phyloP scores from a whole-genome alignment of 1,140 invertebrate genomes.

The Drosophila teissieri region DNA sequence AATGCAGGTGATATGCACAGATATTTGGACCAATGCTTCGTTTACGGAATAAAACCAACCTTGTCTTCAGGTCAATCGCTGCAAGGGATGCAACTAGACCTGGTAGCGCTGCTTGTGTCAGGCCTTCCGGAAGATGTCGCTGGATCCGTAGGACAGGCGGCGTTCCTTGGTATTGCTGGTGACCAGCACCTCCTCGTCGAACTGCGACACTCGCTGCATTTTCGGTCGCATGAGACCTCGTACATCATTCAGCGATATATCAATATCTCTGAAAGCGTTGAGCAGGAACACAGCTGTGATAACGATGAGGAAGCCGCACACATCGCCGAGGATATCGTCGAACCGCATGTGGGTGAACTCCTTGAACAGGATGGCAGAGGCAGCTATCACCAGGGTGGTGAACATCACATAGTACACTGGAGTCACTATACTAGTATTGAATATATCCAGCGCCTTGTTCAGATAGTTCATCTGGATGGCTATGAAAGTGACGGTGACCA shows the following conservation, averaged over 20 bases:
- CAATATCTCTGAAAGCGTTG: conserved; percentile 94
- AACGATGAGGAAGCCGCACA: conserved; percentile 95
- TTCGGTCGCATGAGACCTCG: conserved; percentile 79
- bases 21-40: conserved; percentile 30
- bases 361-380: conserved; percentile 93
- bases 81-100: conserved; percentile 67
- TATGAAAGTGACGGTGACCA: conserved; percentile 91
- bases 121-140: conserved; percentile 76
- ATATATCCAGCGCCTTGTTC: conserved; percentile 96
- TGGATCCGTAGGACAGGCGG: conserved; percentile 71
- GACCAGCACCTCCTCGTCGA: conserved; percentile 77
- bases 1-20: conserved; percentile 25
- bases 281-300: conserved; percentile 95
- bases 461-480: conserved; percentile 97
- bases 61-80: conserved; percentile 15
- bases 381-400: conserved; percentile 95
- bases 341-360: conserved; percentile 93
- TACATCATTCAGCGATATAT: conserved; percentile 89
- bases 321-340: conserved; percentile 92
- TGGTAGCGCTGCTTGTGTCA: conserved; percentile 81
- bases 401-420: conserved; percentile 99
- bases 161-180: conserved; percentile 54
- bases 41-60: background rate
- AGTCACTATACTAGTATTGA: conserved; percentile 97
- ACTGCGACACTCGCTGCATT: conserved; percentile 76